These are phyloP conservation scores for Intellagama lesueurii DNA, from an alignment of 2,797 vertebrate genomes.

Conservation along the genomic window DNA sequence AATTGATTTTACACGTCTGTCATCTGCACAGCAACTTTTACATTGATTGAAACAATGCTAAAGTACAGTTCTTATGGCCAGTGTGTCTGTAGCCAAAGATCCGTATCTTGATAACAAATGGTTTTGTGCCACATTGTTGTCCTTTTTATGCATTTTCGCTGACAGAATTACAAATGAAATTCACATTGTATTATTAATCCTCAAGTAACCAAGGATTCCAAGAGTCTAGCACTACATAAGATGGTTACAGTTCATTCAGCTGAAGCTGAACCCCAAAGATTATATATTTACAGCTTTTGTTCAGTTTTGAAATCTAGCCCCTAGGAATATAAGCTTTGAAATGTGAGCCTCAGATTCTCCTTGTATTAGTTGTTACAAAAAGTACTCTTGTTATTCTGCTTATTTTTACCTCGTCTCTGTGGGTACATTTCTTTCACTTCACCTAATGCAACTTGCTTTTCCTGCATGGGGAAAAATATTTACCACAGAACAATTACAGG, in stretches of 20 bases:
- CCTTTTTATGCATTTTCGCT: no score
- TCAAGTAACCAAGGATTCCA: neutral
- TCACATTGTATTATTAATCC: neutral
- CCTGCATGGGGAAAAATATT: slow-evolving; percentile 65
- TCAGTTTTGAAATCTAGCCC: neutral
- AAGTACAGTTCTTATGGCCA: no score
- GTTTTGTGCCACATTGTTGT: no score
- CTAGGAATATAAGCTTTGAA: slow-evolving; percentile 13
- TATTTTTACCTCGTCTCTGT: slow-evolving; percentile 61
- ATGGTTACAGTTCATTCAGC: neutral
- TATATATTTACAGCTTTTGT: neutral
- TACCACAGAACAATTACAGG: neutral
- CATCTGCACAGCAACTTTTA: no score
- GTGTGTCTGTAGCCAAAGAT: no score
- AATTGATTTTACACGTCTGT: no score
- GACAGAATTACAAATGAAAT: neutral
- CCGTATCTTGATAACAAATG: no score
- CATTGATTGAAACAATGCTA: no score
- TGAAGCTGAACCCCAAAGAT: neutral
- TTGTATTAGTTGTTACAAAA: slow-evolving; percentile 1
- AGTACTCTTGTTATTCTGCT: slow-evolving; percentile 17
- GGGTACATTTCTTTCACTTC: slow-evolving; percentile 60
- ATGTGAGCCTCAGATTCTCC: neutral
- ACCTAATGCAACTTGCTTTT: slow-evolving; percentile 76
- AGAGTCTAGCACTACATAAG: neutral